A percentile compares a stretch with the other conserved stretches of the same genome.
phyloP scores from a whole-genome alignment of 2,888 invertebrate genomes.

The Drosophila formosana region DNA sequence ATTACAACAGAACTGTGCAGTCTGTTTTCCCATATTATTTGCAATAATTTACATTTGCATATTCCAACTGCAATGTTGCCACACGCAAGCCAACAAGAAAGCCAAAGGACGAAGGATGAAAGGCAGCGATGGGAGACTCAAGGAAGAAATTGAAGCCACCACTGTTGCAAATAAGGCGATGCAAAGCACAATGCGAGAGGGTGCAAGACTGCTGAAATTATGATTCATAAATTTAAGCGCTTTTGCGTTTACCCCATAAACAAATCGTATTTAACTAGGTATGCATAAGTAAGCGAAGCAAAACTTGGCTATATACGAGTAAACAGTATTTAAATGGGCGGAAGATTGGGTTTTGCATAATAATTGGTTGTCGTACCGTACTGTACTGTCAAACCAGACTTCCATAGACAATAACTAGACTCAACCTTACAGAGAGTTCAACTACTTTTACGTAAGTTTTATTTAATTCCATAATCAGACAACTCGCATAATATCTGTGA shows the following conservation, averaged over 20 bases:
- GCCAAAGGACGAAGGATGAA: neutral
- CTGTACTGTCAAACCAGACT: neutral
- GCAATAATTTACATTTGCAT: conserved; percentile 63
- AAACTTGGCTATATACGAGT: conserved; percentile 6
- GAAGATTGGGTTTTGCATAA: conserved; percentile 42
- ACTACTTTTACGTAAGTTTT: too few species aligned
- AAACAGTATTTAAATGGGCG: conserved; percentile 28
- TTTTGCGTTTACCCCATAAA: conserved; percentile 32
- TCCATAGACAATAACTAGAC: neutral
- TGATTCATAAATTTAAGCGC: conserved; percentile 49
- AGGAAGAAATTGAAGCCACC: conserved; percentile 12
- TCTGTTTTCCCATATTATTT: conserved; percentile 60
- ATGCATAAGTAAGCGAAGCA: conserved; percentile 36
- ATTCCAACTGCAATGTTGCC: conserved; percentile 33
- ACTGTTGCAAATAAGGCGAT: conserved; percentile 13
- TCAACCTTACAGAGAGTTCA: neutral
- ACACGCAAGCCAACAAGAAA: conserved; percentile 16
- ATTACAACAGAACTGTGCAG: conserved; percentile 48
- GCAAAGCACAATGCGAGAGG: neutral
- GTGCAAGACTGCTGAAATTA: conserved; percentile 35
- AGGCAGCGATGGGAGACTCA: neutral
- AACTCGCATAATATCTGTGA: too few species aligned
- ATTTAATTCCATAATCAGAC: too few species aligned
- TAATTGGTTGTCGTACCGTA: conserved; percentile 37
- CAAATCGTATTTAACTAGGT: conserved; percentile 49